These are phyloP conservation scores for Dasypogon diadema DNA, from an alignment of 2,888 invertebrate genomes.

Conservation along the genomic window DNA sequence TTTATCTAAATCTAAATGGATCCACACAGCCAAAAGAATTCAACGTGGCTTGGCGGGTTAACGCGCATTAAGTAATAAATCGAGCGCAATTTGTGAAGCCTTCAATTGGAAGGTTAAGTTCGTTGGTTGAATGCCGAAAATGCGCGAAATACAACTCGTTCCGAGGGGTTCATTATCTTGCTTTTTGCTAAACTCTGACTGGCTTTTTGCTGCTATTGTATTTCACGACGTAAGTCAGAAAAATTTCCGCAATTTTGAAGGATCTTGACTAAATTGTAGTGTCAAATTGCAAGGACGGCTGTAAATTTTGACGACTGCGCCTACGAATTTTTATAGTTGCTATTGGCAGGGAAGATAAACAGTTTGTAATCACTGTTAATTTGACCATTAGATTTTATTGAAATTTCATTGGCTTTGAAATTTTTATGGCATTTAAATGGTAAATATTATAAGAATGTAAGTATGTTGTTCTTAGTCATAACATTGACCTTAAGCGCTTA, in stretches of 20 bases:
- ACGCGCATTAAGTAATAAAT: slow-evolving; percentile 35
- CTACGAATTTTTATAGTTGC: too few species aligned
- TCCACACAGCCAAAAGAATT: not conserved
- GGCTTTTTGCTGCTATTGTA: not conserved
- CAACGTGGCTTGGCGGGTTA: too few species aligned
- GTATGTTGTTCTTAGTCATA: too few species aligned
- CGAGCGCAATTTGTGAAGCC: slow-evolving; percentile 30
- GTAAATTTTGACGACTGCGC: not conserved
- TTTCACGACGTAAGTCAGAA: not conserved
- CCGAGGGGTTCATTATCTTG: slow-evolving; percentile 3
- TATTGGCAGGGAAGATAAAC: too few species aligned
- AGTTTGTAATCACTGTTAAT: too few species aligned
- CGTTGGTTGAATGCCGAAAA: slow-evolving; percentile 39
- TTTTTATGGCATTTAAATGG: too few species aligned
- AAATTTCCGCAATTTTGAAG: slow-evolving; percentile 28
- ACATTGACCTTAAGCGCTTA: too few species aligned
- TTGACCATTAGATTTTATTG: too few species aligned
- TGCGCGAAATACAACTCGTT: slow-evolving; percentile 34
- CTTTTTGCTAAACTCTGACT: not conserved
- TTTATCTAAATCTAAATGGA: not conserved
- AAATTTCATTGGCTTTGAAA: too few species aligned
- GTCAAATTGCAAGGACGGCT: not conserved
- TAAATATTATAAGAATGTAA: too few species aligned
- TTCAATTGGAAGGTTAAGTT: slow-evolving; percentile 42
- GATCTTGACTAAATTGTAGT: not conserved